phyloP scores from a whole-genome alignment of 1,140 invertebrate genomes.

The Papilio polytes region DNA sequence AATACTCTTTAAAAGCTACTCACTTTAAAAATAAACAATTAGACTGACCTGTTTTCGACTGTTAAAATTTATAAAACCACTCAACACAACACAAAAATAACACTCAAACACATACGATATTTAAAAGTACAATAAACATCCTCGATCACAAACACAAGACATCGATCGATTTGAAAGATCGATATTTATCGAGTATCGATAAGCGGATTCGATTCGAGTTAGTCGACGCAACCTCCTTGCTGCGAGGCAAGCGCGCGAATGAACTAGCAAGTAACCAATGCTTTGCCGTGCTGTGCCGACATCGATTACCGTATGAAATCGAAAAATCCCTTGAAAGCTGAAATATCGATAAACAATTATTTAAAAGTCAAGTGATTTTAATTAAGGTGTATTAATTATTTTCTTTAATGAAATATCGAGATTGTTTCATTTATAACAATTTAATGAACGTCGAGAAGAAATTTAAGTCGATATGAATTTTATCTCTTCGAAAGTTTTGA shows the following conservation, averaged over 20 bases:
- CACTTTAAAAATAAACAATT: slow-evolving; percentile 39
- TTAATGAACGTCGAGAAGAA: not conserved
- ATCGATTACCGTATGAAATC: slow-evolving; percentile 40
- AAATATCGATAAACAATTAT: slow-evolving; percentile 21
- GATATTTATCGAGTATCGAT: slow-evolving; percentile 44
- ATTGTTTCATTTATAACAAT: slow-evolving; percentile 4
- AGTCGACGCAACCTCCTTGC: slow-evolving; percentile 58
- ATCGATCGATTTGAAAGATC: slow-evolving; percentile 38
- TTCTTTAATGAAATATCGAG: not conserved
- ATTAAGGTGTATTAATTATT: slow-evolving; percentile 21
- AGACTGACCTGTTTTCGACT: slow-evolving; percentile 52
- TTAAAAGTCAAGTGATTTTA: slow-evolving; percentile 7
- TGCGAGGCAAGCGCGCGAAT: slow-evolving; percentile 71
- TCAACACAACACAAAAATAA: slow-evolving; percentile 40
- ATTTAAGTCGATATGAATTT: not conserved
- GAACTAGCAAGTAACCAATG: slow-evolving; percentile 49
- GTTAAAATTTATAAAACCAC: slow-evolving; percentile 21
- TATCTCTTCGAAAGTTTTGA: not conserved
- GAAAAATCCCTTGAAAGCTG: slow-evolving; percentile 23
- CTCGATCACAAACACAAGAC: slow-evolving; percentile 10
- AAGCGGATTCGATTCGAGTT: slow-evolving; percentile 43
- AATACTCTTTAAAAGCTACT: slow-evolving; percentile 23
- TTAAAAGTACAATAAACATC: slow-evolving; percentile 59
- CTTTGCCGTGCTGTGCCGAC: slow-evolving; percentile 27
- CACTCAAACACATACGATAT: slow-evolving; percentile 46